Base-by-base conservation (phyloP, 2,113 vertebrate genomes). In the Hystrix cristata region DNA sequence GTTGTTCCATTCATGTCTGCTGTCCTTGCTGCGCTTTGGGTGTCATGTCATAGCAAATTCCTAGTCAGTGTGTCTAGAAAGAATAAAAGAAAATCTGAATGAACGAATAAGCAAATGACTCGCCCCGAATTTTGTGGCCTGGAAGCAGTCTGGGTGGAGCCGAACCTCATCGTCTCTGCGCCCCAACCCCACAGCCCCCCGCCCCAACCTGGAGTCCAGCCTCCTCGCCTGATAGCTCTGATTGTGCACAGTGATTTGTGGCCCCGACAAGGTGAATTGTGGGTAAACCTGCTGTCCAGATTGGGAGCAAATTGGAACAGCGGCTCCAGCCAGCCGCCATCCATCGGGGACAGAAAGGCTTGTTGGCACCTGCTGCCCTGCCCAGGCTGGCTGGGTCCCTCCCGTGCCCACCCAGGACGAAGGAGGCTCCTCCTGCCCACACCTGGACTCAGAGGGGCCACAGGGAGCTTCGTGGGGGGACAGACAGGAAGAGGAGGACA, bases 251-350 rank as follows among this genome's bases (percentile, higher is more conserved):
- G 83, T 97, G 97, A 98, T 98, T 97, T 97, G 97, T 98, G 97
- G 90, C 69, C 92, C 89, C 96, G 97, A 96, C 96, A 97, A 91
- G 91, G 55, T 97, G 98, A 98, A 96, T 95, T 96, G 97, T 98
- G 97, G 97, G 97, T 95, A 97, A 96, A 98, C 87, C 64, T 1
- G 57, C 95, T 78, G 96, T 96, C 96, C 96, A 98, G 98, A 98
- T 96, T 95, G 97, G 90, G 97, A 97, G 97, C 97, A 98, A 98
- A 98, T 97, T 97, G 97, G 96, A 97, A 97, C 88, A 89, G 87
- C n/a, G 1, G 78, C 96, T 97, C 78, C 59, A 65, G 94, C 78
- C 19, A 0, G 90, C 29, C 0, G 69, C 88, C 91, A 97, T 97
- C 92, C 90, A 94, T 98, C 98, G 95, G 0, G 0, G 31, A 19